Evolutionary conservation across 2,888 invertebrate species (phyloP).

Genomic region (Teleogryllus oceanicus): DNA sequence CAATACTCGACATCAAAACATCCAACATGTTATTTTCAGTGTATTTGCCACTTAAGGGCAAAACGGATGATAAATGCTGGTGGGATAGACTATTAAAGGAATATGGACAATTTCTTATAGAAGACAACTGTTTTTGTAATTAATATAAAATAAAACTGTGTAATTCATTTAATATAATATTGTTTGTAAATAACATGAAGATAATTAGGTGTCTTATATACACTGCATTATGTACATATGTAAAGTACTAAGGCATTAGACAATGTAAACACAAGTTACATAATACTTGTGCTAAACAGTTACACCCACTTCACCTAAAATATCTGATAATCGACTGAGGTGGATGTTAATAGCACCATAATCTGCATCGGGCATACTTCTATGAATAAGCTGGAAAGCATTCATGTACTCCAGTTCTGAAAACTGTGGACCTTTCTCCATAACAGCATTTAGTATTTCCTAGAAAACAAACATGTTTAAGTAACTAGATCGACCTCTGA

Average conservation of each 20-base stretch:
- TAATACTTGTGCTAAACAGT: constrained; percentile 57
- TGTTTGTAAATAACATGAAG: background rate
- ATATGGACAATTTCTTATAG: too few species aligned
- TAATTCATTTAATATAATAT: constrained; percentile 4
- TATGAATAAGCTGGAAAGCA: constrained; percentile 72
- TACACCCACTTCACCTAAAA: constrained; percentile 78
- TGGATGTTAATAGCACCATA: constrained; percentile 52
- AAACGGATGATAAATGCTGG: too few species aligned
- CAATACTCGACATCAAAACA: too few species aligned
- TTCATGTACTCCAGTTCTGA: constrained; percentile 84
- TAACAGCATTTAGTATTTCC: constrained; percentile 78
- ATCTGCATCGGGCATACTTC: constrained; percentile 45
- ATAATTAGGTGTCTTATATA: constrained; percentile 7
- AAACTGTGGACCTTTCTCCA: constrained; percentile 85
- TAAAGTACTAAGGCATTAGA: constrained; percentile 20
- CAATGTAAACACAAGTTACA: background rate
- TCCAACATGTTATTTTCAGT: too few species aligned
- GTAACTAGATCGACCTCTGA: background rate
- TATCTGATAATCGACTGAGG: constrained; percentile 76
- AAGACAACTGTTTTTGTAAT: background rate
- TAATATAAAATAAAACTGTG: background rate
- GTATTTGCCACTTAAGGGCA: too few species aligned
- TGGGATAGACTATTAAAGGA: too few species aligned
- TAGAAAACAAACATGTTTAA: constrained; percentile 45
- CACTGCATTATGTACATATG: constrained; percentile 19